Evolutionary conservation across 2,888 invertebrate genomes (phyloP).

Genomic region (Metallyticus violacea): DNA sequence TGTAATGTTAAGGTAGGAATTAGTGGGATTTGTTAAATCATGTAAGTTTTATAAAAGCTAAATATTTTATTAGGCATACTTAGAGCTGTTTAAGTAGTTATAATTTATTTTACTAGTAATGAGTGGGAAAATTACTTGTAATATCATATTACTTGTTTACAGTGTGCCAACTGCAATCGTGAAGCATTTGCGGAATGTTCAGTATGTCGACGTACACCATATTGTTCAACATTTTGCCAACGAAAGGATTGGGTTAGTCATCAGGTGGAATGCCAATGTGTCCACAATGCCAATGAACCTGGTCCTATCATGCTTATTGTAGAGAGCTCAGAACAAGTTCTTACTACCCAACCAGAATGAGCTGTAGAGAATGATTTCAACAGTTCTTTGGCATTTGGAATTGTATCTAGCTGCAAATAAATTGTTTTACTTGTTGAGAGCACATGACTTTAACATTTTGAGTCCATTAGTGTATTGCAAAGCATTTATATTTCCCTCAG

Average conservation of each 20-base stretch:
- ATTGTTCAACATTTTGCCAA: slow-evolving; percentile 88
- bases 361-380: not conserved
- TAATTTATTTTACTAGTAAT: too few species aligned
- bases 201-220: slow-evolving; percentile 78
- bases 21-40: too few species aligned
- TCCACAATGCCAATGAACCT: slow-evolving; percentile 61
- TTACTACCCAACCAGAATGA: slow-evolving; percentile 2
- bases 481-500: too few species aligned
- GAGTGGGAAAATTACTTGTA: too few species aligned
- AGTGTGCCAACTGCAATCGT: slow-evolving; percentile 88
- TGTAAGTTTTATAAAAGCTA: too few species aligned
- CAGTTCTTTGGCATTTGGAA: not conserved
- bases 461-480: too few species aligned
- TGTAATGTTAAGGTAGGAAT: too few species aligned
- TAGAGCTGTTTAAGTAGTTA: too few species aligned
- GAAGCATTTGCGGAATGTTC: slow-evolving; percentile 87
- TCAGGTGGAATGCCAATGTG: slow-evolving; percentile 70
- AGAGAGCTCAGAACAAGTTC: slow-evolving; percentile 54
- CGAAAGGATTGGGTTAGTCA: slow-evolving; percentile 86
- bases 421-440: not conserved
- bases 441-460: not conserved
- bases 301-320: slow-evolving; percentile 80
- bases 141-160: slow-evolving; percentile 36
- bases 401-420: not conserved
- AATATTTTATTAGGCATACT: too few species aligned